A percentile compares a stretch with the other conserved stretches of the same genome.
These are phyloP conservation scores for Gryllus longicercus DNA, from an alignment of 2,888 invertebrate species.

Conservation along the genomic window DNA sequence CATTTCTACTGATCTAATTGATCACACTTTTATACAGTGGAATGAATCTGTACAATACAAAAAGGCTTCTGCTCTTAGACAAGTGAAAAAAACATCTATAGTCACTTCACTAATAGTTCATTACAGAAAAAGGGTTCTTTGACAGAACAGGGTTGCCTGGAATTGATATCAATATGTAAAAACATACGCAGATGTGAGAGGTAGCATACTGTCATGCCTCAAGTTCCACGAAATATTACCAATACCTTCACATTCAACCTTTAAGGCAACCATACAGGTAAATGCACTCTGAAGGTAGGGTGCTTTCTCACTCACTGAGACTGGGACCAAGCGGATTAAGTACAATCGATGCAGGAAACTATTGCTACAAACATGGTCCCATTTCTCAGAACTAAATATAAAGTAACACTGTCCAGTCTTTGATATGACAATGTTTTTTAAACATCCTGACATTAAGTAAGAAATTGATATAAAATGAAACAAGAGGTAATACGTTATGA, in stretches of 20 bases:
- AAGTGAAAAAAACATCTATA: neutral
- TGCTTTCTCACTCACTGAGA: neutral
- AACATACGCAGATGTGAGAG: neutral
- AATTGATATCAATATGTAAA: conserved; percentile 1
- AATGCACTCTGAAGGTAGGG: conserved; percentile 4
- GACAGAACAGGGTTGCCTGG: neutral
- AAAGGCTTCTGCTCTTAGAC: neutral
- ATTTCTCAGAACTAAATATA: neutral
- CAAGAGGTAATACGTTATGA: neutral
- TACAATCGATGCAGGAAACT: neutral
- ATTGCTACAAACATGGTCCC: neutral
- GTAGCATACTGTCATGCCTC: conserved; percentile 6
- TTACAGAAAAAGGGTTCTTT: neutral
- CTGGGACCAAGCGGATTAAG: neutral
- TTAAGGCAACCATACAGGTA: conserved; percentile 11
- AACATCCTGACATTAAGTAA: neutral
- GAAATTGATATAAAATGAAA: neutral
- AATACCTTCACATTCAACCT: conserved; percentile 10
- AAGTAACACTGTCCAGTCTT: conserved; percentile 1
- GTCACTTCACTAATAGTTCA: neutral
- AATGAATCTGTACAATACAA: conserved; percentile 2
- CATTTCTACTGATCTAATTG: neutral
- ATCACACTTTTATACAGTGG: conserved; percentile 7
- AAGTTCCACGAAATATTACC: neutral
- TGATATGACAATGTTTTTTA: neutral